Conservation (phyloP, 2,113 vertebrate species). For the Paradisaea rubra region DNA sequence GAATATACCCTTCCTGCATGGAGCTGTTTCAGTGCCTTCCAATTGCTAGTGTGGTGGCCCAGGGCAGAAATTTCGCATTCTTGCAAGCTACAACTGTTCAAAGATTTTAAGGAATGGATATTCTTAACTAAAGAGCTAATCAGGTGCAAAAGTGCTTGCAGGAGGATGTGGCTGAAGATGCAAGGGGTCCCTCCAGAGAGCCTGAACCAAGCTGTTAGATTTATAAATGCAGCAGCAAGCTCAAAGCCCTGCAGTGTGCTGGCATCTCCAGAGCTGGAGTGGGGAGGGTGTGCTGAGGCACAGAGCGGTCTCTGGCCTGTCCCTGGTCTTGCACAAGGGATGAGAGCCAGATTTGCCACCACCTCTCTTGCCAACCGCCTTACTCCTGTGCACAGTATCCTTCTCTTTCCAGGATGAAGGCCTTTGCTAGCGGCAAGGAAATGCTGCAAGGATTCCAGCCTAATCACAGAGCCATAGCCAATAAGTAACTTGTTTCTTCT, state of each 20-base stretch:
- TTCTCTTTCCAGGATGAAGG: background rate
- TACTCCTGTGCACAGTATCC: rapidly evolving
- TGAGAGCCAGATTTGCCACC: background rate
- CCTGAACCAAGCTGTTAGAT: background rate
- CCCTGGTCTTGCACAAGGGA: background rate
- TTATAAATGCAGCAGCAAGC: background rate
- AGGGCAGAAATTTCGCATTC: background rate
- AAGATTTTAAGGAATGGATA: background rate
- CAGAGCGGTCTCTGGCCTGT: background rate
- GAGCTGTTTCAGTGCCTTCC: background rate
- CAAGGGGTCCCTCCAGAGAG: background rate
- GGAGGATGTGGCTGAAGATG: background rate
- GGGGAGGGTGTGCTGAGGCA: rapidly evolving
- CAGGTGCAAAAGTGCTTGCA: background rate
- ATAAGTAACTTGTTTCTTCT: background rate
- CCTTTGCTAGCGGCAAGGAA: background rate
- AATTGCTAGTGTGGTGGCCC: background rate
- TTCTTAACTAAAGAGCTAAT: background rate
- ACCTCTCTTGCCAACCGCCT: background rate
- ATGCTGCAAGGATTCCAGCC: background rate
- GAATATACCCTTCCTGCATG: background rate
- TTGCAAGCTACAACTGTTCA: background rate
- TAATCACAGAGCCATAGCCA: background rate
- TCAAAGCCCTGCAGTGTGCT: background rate
- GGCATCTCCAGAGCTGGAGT: background rate